phyloP scores from a whole-genome alignment of 2,113 vertebrate genomes.

The Amphiprion ocellaris region DNA sequence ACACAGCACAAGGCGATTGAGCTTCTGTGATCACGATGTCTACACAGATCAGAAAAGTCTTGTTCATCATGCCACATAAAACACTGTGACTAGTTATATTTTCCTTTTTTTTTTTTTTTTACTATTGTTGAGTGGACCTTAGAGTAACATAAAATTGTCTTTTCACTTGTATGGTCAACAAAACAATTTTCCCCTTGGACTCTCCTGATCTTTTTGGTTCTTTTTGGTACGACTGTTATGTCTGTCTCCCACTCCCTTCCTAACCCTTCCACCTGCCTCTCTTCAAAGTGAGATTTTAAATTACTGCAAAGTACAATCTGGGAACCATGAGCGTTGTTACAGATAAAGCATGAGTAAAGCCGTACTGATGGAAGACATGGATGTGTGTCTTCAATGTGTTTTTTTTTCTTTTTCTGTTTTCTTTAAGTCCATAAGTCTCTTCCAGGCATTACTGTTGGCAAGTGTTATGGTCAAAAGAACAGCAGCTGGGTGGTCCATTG shows the following conservation, averaged over 20 bases:
- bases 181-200: background rate
- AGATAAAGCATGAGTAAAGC: conserved; percentile 46
- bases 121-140: too few species aligned
- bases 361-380: conserved; percentile 3
- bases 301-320: conserved; percentile 18
- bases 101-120: too few species aligned
- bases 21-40: too few species aligned
- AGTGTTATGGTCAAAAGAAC: conserved; percentile 38
- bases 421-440: conserved; percentile 28
- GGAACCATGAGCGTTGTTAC: conserved; percentile 29
- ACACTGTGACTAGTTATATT: too few species aligned
- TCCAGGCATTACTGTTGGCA: conserved; percentile 30
- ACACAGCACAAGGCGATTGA: too few species aligned
- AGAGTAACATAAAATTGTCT: too few species aligned
- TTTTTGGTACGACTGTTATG: conserved; percentile 23
- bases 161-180: too few species aligned
- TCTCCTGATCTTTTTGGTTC: conserved; percentile 5
- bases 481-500: background rate
- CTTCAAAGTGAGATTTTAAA: conserved; percentile 50
- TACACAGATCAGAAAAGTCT: too few species aligned
- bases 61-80: too few species aligned
- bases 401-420: conserved; percentile 6
- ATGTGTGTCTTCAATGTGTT: conserved; percentile 14
- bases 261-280: conserved; percentile 20
- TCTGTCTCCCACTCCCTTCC: conserved; percentile 27